phyloP scores from a whole-genome alignment of 1,140 invertebrate species.

The Chironomus tepperi region DNA sequence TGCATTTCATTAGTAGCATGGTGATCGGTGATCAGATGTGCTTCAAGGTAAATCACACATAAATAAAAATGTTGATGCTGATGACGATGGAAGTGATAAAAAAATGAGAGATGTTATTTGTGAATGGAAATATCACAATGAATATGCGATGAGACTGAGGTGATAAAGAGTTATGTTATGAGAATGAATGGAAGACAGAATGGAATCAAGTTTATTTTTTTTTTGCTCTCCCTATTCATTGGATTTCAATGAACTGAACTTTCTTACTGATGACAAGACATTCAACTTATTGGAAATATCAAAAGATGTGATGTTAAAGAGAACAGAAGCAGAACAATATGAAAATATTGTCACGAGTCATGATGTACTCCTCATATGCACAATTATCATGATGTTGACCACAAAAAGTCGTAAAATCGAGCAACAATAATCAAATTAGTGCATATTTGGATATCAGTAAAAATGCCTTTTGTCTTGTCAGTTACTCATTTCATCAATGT shows the following conservation, averaged over 20 bases:
- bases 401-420: neutral
- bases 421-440: constrained; percentile 1
- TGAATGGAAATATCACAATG: neutral
- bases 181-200: neutral
- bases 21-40: neutral
- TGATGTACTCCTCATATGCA: neutral
- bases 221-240: too few species aligned
- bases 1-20: constrained; percentile 1
- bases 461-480: too few species aligned
- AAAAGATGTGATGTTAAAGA: too few species aligned
- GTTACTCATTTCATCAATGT: too few species aligned
- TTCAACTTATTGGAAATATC: too few species aligned
- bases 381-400: neutral
- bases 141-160: neutral
- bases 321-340: neutral
- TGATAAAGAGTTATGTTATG: neutral
- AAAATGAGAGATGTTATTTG: neutral
- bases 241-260: too few species aligned
- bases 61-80: neutral
- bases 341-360: constrained; percentile 5
- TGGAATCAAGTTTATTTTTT: neutral
- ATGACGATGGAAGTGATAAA: neutral
- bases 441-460: neutral
- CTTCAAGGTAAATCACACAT: neutral
- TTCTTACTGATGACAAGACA: too few species aligned